Percentiles rank a stretch among this genome's conserved stretches.
These are phyloP conservation scores for Callipepla californica DNA, from an alignment of 2,113 vertebrate species.

Conservation along the genomic window DNA sequence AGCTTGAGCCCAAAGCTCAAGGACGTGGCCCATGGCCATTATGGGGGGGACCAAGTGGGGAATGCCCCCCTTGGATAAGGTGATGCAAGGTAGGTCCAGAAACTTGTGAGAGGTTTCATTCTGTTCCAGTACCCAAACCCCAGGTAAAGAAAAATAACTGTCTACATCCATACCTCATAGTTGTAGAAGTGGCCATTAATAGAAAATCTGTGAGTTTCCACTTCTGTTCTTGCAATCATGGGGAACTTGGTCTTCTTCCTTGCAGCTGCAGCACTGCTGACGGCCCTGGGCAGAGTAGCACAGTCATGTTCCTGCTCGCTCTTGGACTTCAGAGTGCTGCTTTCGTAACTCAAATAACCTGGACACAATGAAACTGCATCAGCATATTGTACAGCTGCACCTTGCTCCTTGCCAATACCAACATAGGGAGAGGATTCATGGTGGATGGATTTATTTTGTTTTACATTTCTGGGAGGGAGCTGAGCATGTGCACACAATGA, in stretches of 20 bases:
- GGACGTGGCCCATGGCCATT: rapidly evolving
- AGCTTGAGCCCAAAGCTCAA: neutral
- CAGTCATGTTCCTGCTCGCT: slow-evolving; percentile 68
- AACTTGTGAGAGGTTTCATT: rapidly evolving
- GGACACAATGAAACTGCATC: neutral
- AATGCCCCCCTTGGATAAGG: neutral
- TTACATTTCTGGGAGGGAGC: neutral
- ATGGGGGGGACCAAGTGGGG: too few species aligned
- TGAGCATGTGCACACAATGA: rapidly evolving
- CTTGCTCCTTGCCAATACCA: neutral
- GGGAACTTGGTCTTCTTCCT: slow-evolving; percentile 76
- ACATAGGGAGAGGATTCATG: rapidly evolving
- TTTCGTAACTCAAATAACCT: slow-evolving; percentile 78
- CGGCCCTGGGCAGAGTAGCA: slow-evolving; percentile 78
- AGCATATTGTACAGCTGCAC: neutral
- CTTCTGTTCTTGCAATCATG: slow-evolving; percentile 68
- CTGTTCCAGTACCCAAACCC: neutral
- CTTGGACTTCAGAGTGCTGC: slow-evolving; percentile 70
- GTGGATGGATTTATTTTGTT: rapidly evolving
- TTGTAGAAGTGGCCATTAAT: slow-evolving; percentile 97
- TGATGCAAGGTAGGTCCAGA: neutral
- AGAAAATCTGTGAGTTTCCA: slow-evolving; percentile 85
- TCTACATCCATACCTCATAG: slow-evolving; percentile 80
- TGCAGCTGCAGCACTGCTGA: slow-evolving; percentile 80
- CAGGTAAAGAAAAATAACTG: neutral